These are phyloP conservation scores for Enteromius anoplus DNA, from an alignment of 2,797 vertebrate genomes.

Conservation along the genomic window DNA sequence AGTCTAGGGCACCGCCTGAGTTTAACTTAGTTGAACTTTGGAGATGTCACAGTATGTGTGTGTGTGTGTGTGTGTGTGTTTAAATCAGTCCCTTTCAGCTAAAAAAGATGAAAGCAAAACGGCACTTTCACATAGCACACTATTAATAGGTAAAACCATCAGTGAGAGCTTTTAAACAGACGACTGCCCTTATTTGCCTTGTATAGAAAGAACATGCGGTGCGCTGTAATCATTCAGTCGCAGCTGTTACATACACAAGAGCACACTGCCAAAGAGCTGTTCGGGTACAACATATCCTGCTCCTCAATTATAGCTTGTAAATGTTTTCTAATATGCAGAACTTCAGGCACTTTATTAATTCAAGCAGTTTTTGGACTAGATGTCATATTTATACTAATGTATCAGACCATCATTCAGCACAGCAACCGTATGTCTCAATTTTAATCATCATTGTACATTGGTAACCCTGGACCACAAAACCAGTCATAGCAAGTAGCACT, in stretches of 20 bases:
- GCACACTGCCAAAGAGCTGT: conserved; percentile 18
- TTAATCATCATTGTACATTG: background rate
- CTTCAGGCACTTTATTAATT: background rate
- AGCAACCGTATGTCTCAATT: background rate
- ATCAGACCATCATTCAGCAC: background rate
- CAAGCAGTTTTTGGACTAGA: background rate
- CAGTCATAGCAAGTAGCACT: background rate
- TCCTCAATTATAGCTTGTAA: background rate
- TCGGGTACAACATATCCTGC: background rate
- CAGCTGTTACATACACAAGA: conserved; percentile 48
- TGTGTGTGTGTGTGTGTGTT: background rate
- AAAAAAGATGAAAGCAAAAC: conserved; percentile 12
- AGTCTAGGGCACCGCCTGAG: conserved; percentile 13
- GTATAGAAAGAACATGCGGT: conserved; percentile 22
- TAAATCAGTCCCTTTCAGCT: background rate
- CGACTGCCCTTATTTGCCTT: conserved; percentile 30
- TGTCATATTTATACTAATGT: background rate
- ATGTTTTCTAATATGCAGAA: conserved; percentile 8
- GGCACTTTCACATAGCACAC: background rate
- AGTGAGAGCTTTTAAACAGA: conserved; percentile 20
- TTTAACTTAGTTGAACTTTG: conserved; percentile 17
- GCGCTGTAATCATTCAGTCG: conserved; percentile 24
- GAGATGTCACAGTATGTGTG: background rate
- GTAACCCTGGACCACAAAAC: background rate
- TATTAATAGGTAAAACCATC: conserved; percentile 33